Evolutionary conservation across 2,797 vertebrate genomes (phyloP), one percentile per base, ranked within the genome.

Genomic region (Brachymystax lenok): DNA sequence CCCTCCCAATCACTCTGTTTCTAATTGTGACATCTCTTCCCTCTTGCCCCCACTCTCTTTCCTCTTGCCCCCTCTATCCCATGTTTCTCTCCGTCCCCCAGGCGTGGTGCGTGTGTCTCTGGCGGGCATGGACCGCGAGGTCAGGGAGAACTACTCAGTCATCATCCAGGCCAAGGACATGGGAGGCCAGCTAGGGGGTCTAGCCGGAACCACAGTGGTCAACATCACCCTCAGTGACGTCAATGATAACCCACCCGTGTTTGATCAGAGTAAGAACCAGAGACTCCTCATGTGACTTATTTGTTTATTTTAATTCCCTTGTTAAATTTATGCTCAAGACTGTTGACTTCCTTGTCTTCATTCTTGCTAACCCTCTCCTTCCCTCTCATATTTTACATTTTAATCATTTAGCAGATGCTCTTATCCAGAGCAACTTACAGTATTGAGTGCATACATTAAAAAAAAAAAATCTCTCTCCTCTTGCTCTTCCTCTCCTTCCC

Each of bases 141-240:
- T 95, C 84, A 96, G 95, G 84, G 96, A 97, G 67, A 95, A 95
- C 91, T 99, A 99, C 0, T 94, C 96, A 14, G 95, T 99, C 78
- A 92, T 98, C 77, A 96, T 99, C 88, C 97, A 99, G 90, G 98
- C 97, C 86, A 99, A 99, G 89, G 98, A 99, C 90, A 99, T 99
- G 98, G 97, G 96, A 0, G 97, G 98, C 50, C 97, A 99, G 92
- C 94, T 98, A 81, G 98, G 97, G 70, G 98, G 98, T 63, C 92
- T 99, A 56, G 96, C 97, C 0, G 97, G 97, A 51, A 98, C 96
- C 71, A 98, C 98, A 13, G 96, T 94, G 0, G 90, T 99, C 90
- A 97, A 97, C 94, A 93, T 99, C 90, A 95, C 94, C 3, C 96
- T 99, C 54, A 89, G 93, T 1, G 98, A 99, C 84, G 92, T 98